These are phyloP conservation scores for Oryzias sinensis DNA, from an alignment of 2,797 vertebrate species.

Conservation along the genomic window DNA sequence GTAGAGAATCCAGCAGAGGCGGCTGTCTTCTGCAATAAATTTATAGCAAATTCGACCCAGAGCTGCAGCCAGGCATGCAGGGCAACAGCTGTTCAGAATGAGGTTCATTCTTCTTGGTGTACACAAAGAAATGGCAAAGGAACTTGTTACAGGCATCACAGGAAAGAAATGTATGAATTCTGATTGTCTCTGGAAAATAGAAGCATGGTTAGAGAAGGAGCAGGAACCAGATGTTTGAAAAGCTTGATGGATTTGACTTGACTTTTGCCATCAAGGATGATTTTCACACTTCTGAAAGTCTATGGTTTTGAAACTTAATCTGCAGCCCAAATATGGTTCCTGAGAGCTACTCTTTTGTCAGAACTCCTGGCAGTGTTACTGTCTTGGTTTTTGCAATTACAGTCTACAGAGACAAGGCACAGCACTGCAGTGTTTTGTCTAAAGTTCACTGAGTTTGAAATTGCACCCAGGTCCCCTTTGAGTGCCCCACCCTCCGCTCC, in stretches of 20 bases:
- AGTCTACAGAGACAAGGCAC: constrained; percentile 43
- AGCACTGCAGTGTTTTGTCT: constrained; percentile 47
- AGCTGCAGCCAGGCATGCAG: constrained; percentile 55
- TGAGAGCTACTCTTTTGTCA: not conserved
- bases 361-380: constrained; percentile 11
- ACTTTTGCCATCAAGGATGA: constrained; percentile 43
- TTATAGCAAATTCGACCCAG: constrained; percentile 63
- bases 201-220: constrained; percentile 55
- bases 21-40: constrained; percentile 73
- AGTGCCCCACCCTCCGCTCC: constrained; percentile 46
- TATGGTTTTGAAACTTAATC: constrained; percentile 14
- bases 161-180: constrained; percentile 63
- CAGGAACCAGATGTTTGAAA: constrained; percentile 71
- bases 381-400: constrained; percentile 38
- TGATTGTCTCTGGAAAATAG: constrained; percentile 65
- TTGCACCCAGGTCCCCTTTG: constrained; percentile 44
- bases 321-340: constrained; percentile 7
- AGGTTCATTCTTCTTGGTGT: constrained; percentile 45
- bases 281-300: constrained; percentile 44
- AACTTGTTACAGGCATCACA: constrained; percentile 62
- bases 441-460: constrained; percentile 71
- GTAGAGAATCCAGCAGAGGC: constrained; percentile 60
- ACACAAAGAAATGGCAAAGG: constrained; percentile 62
- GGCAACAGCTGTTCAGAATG: constrained; percentile 63
- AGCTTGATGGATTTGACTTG: constrained; percentile 72